Conservation (phyloP, 2,888 invertebrate genomes). For the Caenorhabditis doughertyi region DNA sequence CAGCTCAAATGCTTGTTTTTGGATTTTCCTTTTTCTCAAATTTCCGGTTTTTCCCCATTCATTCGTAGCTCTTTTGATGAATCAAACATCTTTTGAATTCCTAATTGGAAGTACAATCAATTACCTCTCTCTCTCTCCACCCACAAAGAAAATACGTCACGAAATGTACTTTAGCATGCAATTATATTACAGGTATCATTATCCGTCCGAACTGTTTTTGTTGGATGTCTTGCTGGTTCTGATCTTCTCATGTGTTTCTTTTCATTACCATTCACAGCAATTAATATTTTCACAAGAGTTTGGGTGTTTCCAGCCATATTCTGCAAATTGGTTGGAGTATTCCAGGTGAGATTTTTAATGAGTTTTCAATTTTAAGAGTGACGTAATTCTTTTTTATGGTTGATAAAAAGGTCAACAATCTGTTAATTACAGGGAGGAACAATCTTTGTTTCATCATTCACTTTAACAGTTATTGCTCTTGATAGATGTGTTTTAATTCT, state of each 20-base stretch:
- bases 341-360: slow-evolving; percentile 73
- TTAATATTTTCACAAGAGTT: slow-evolving; percentile 78
- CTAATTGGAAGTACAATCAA: slow-evolving; percentile 37
- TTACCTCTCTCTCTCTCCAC: slow-evolving; percentile 5
- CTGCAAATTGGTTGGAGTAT: slow-evolving; percentile 80
- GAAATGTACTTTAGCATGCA: neutral
- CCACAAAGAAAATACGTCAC: slow-evolving; percentile 12
- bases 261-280: slow-evolving; percentile 80
- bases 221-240: slow-evolving; percentile 75
- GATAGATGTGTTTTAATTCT: slow-evolving; percentile 80
- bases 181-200: slow-evolving; percentile 77
- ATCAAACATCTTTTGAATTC: slow-evolving; percentile 42
- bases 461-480: slow-evolving; percentile 81
- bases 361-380: too few species aligned
- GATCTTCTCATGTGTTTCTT: slow-evolving; percentile 78
- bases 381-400: too few species aligned
- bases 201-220: slow-evolving; percentile 77
- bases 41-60: slow-evolving; percentile 46
- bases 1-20: slow-evolving; percentile 35
- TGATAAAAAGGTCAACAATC: neutral
- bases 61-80: slow-evolving; percentile 3
- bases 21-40: slow-evolving; percentile 20
- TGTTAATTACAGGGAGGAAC: slow-evolving; percentile 78
- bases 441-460: slow-evolving; percentile 82
- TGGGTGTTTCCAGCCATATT: slow-evolving; percentile 81